These are phyloP conservation scores for Danionella dracula DNA, from an alignment of 2,797 vertebrate genomes.

Conservation along the genomic window DNA sequence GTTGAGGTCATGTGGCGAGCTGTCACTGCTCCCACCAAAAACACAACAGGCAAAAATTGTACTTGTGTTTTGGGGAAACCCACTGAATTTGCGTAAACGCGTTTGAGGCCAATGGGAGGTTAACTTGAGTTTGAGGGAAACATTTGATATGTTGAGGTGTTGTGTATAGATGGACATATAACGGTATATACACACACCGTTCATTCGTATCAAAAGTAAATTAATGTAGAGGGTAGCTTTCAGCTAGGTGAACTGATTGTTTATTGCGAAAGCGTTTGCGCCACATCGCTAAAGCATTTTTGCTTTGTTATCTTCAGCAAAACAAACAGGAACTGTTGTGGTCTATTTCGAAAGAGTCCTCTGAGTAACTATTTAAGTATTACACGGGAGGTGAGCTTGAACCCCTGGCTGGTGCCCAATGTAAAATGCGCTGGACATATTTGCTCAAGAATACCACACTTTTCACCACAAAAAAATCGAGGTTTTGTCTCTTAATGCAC, in stretches of 20 bases:
- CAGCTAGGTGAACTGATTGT: too few relatives aligned
- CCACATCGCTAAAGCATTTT: too few relatives aligned
- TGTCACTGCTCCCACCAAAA: not conserved
- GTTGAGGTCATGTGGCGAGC: slow-evolving; percentile 12
- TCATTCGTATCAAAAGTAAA: too few relatives aligned
- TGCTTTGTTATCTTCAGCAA: too few relatives aligned
- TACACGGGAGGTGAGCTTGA: not conserved
- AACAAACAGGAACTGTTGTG: too few relatives aligned
- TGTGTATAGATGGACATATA: not conserved
- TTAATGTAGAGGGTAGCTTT: too few relatives aligned
- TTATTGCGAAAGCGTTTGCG: too few relatives aligned
- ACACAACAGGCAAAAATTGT: not conserved
- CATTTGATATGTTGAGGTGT: not conserved
- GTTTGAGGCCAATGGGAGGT: not conserved
- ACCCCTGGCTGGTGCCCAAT: not conserved
- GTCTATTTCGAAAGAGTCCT: not conserved
- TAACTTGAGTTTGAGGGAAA: not conserved
- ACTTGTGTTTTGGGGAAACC: not conserved
- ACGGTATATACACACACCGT: too few relatives aligned
- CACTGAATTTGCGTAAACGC: not conserved
- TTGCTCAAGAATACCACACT: too few relatives aligned
- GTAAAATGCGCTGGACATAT: slow-evolving; percentile 18
- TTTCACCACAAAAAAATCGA: too few relatives aligned
- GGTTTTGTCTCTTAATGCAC: too few relatives aligned
- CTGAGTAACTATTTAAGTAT: not conserved